A percentile compares a stretch with the other conserved stretches of the same genome.
Conservation (phyloP, 2,113 vertebrate species). For the Alligator sinensis region DNA sequence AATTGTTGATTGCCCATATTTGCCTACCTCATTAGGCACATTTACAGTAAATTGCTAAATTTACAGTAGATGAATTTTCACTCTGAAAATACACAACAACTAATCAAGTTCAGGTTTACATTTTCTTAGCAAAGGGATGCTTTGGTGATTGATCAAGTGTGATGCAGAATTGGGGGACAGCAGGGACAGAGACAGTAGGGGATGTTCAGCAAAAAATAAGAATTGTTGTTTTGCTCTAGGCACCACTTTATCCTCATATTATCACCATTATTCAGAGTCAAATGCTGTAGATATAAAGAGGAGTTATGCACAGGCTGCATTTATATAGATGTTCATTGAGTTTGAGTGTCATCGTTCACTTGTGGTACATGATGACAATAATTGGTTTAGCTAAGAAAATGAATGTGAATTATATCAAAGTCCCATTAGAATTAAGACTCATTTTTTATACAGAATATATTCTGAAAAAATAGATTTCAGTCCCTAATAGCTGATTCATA, state of each 20-base stretch:
- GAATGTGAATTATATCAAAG: not conserved
- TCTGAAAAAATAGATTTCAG: not conserved
- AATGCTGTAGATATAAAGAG: slow-evolving; percentile 18
- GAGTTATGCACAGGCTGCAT: not conserved
- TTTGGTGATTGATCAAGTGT: not conserved
- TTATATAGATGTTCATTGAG: not conserved
- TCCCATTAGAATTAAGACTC: slow-evolving; percentile 12
- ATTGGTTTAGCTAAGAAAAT: not conserved
- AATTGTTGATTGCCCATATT: slow-evolving; percentile 45
- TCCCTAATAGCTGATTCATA: not conserved
- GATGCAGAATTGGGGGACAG: not conserved
- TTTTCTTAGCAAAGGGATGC: not conserved
- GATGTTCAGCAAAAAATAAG: not conserved
- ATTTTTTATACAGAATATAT: not conserved
- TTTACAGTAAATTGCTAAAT: not conserved
- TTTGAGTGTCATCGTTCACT: slow-evolving; percentile 29
- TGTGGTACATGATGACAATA: slow-evolving; percentile 5
- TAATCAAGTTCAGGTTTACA: slow-evolving; percentile 48
- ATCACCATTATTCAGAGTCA: slow-evolving; percentile 1
- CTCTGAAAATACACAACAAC: slow-evolving; percentile 43
- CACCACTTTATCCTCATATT: not conserved
- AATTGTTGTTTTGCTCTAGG: not conserved
- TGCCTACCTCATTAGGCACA: slow-evolving; percentile 35
- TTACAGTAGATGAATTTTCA: slow-evolving; percentile 26
- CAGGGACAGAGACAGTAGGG: too few relatives aligned